Conservation (phyloP, 2,113 vertebrate species). For the Seriola rivoliana region DNA sequence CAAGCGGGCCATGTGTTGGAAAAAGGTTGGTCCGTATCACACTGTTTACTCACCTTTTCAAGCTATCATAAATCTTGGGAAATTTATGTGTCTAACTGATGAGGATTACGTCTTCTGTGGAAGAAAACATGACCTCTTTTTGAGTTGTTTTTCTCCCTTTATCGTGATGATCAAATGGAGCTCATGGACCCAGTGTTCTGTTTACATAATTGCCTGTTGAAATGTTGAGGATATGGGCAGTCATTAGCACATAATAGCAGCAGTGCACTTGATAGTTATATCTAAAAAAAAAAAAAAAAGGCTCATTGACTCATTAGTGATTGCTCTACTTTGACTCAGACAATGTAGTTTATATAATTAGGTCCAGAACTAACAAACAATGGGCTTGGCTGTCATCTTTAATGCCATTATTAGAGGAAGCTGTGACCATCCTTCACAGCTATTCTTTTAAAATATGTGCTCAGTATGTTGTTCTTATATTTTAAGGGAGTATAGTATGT, state of each 20-base stretch:
- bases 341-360: constrained; percentile 26
- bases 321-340: constrained; percentile 22
- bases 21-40: background rate
- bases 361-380: background rate
- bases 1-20: no score
- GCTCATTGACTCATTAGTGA: background rate
- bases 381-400: background rate
- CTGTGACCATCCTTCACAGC: constrained; percentile 13
- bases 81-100: background rate
- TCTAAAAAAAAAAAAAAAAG: background rate
- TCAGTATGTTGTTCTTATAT: background rate
- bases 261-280: constrained; percentile 30
- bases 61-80: background rate
- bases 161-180: constrained; percentile 27
- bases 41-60: constrained; percentile 11
- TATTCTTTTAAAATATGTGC: background rate
- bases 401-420: background rate
- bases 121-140: background rate
- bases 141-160: constrained; percentile 2
- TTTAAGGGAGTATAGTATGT: background rate
- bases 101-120: background rate
- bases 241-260: constrained; percentile 47
- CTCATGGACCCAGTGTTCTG: constrained; percentile 1
- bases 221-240: constrained; percentile 18
- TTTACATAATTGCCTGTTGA: constrained; percentile 32